Evolutionary conservation across 2,888 invertebrate genomes (phyloP), one percentile per base, ranked within the genome.

Genomic region (Chaetogeoica ovagalla): DNA sequence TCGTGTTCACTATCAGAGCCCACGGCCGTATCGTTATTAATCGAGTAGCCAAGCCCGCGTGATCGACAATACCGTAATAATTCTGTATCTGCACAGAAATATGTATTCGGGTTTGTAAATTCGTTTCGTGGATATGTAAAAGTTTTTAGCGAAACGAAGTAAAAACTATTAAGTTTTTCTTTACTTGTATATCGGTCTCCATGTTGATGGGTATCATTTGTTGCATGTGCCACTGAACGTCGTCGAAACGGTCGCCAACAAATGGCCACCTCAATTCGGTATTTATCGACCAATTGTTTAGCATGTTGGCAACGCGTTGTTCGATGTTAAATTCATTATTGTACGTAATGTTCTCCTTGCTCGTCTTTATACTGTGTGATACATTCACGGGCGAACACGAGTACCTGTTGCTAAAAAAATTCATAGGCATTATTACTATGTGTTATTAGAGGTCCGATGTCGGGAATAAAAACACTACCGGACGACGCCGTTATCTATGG

Each of bases 261-360:
- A 48, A 72, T 9, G 72, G 72, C 72, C 72, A 72, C 62, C 62
- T 72, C 43, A 62, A 48, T 30, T 43, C 21, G 62, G 48, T 48
- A 1, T 72, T 23, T 23, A 4, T 72, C 21, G 19, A 39, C 48
- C 8, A n/a, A 1, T 11, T 4, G 19, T 55, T 23, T 7, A 19
- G 52, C 7, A 19, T 6, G 9, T 55, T 30, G 48, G 13, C 21
- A 52, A 17, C 9, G 52, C 23, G 17, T 7, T 68, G 23, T 21
- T 52, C 52, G 23, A 52, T 52, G 21, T 55, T 55, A 11, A 69
- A 19, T 9, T 6, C 11, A 3, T 23, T 30, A 9, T 0, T 30
- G 13, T 30, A 8, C 8, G 17, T 6, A 5, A 4, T 9, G 2
- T 39, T 65, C 8, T 65, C 65, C 19, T 4, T n/a, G 11, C 11